Percentiles rank a stretch among this genome's conserved stretches.
phyloP scores from a whole-genome alignment of 1,140 invertebrate species.

The Drosophila pandora region DNA sequence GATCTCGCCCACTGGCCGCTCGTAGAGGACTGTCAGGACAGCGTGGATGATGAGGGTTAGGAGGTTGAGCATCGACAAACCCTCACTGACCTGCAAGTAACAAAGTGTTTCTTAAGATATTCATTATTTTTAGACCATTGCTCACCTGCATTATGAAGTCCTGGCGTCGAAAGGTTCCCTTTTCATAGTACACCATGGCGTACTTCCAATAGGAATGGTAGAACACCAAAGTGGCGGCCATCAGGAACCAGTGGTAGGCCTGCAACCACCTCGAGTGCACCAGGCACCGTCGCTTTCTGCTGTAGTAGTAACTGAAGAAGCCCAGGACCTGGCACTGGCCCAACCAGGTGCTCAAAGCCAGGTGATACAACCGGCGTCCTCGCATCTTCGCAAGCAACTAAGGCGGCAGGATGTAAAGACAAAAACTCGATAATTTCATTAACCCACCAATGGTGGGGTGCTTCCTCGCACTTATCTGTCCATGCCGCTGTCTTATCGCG shows the following conservation, averaged over 20 bases:
- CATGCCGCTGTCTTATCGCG: not conserved
- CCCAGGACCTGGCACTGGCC: constrained; percentile 17
- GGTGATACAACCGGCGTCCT: constrained; percentile 21
- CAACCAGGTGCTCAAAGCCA: constrained; percentile 16
- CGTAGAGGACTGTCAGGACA: not conserved
- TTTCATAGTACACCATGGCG: not conserved
- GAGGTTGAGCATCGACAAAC: not conserved
- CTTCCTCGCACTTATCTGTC: not conserved
- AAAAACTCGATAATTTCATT: not conserved
- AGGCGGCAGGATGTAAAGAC: not conserved
- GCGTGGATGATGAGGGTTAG: not conserved
- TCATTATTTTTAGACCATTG: not conserved
- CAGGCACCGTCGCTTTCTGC: not conserved
- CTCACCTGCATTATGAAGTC: not conserved
- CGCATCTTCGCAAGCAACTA: constrained; percentile 13
- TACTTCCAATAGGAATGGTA: not conserved
- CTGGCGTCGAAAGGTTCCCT: constrained; percentile 14
- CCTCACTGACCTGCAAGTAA: not conserved
- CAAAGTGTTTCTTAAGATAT: not conserved
- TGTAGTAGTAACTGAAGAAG: constrained; percentile 4
- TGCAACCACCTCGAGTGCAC: constrained; percentile 1
- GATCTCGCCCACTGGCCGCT: constrained; percentile 2
- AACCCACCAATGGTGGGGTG: not conserved
- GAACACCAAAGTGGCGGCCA: not conserved
- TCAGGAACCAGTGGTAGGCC: constrained; percentile 10